Evolutionary conservation across 2,797 vertebrate genomes (phyloP), one percentile per base, ranked within the genome.

Genomic region (Okamejei kenojei): DNA sequence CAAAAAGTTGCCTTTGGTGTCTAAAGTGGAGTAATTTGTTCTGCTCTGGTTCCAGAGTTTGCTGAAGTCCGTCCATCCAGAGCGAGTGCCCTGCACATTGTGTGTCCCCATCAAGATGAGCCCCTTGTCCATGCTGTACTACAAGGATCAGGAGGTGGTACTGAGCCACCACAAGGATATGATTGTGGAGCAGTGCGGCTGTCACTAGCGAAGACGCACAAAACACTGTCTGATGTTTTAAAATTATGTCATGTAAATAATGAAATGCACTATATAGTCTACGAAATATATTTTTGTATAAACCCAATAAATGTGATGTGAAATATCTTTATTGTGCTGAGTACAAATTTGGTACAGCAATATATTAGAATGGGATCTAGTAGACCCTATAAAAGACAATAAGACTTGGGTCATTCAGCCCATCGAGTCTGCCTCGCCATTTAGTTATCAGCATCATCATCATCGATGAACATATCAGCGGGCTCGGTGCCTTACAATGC

Each of bases 131-230:
- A 98, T 99, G 98, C 95, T 99, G 80, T 98, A 98, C 95, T 97
- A 97, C 0, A 98, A 98, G 94, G 96, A 94, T 0, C 97, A 97
- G 0, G 97, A 97, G 17, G 93, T 98, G 19, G 96, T 97, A 0
- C 93, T 98, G 93, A 96, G 97, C 0, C 98, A 99, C 93, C 98
- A 98, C 0, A 97, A 98, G 94, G 98, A 99, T 94, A 99, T 99
- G 98, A 94, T 98, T 11, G 96, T 98, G 5, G 98, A 99, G 93
- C 98, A 98, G 94, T 98, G 98, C 0, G 98, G 98, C 93, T 99
- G 98, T 94, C 97, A 97, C 94, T 98, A 68, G 35, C 1, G n/a
- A 32, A 88, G 32, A 7, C 15, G 21, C 26, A 65, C 15, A 19
- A n/a, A 38, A 73, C 19, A 21, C 19, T 26, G 4, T 17, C 7